Conservation (phyloP, 2,797 vertebrate genomes). For the Echiichthys vipera region DNA sequence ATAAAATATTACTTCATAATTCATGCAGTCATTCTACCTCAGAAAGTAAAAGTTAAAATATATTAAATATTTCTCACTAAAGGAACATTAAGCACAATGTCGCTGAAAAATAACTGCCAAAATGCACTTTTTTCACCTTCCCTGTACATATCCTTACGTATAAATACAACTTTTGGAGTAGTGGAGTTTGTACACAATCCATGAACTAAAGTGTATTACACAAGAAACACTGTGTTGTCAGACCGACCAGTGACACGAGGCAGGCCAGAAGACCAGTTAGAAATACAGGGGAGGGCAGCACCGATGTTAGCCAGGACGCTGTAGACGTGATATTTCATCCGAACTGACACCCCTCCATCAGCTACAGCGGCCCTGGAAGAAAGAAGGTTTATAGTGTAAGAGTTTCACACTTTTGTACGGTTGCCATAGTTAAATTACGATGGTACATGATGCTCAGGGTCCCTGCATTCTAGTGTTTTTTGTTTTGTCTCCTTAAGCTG, state of each 20-base stretch:
- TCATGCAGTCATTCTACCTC: neutral
- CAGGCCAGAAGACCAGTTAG: conserved; percentile 88
- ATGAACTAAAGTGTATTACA: neutral
- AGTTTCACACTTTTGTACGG: neutral
- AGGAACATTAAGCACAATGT: neutral
- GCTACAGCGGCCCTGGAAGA: conserved; percentile 77
- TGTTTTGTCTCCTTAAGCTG: too few species aligned
- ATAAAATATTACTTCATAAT: neutral
- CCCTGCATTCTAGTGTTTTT: too few species aligned
- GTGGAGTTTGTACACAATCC: neutral
- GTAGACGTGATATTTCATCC: conserved; percentile 93
- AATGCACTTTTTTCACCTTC: neutral
- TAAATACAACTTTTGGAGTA: neutral
- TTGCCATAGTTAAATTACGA: neutral
- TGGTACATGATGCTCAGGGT: too few species aligned
- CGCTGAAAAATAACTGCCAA: neutral
- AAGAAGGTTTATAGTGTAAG: neutral
- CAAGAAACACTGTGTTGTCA: neutral
- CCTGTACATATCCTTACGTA: neutral
- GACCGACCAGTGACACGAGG: conserved; percentile 94
- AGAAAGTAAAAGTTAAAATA: neutral
- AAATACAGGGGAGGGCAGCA: conserved; percentile 88
- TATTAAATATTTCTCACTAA: neutral
- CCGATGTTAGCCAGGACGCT: conserved; percentile 90
- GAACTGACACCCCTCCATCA: conserved; percentile 79